These are phyloP conservation scores for Scrobipalpa atriplicella DNA, from an alignment of 2,888 invertebrate species.

Conservation along the genomic window DNA sequence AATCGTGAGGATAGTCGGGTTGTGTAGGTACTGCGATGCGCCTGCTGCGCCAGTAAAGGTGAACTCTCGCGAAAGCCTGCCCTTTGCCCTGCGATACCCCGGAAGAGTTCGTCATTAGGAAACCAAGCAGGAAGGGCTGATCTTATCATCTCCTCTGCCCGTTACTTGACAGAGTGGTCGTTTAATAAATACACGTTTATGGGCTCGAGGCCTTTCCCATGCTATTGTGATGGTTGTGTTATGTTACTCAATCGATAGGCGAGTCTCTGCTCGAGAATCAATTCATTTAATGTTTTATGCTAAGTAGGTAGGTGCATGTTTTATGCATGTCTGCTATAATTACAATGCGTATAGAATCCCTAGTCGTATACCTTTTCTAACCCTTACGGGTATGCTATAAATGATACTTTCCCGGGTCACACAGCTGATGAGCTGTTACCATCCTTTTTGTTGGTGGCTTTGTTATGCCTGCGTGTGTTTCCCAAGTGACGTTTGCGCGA, in stretches of 20 bases:
- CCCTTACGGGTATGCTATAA: too few species aligned
- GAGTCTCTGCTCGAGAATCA: background rate
- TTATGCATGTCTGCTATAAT: too few species aligned
- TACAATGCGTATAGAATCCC: too few species aligned
- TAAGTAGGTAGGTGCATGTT: too few species aligned
- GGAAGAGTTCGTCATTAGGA: slow-evolving; percentile 5
- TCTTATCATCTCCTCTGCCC: background rate
- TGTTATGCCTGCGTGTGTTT: too few species aligned
- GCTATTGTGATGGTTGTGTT: slow-evolving; percentile 1
- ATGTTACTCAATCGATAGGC: slow-evolving; percentile 1
- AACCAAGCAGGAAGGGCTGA: slow-evolving; percentile 2
- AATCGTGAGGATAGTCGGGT: background rate
- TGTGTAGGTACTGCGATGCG: background rate
- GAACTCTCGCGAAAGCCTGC: slow-evolving; percentile 25
- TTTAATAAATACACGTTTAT: background rate
- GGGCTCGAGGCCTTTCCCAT: background rate
- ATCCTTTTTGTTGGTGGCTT: too few species aligned
- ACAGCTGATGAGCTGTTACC: too few species aligned
- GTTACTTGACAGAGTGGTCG: background rate
- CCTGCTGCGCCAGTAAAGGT: background rate
- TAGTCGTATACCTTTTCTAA: too few species aligned
- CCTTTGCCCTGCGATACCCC: slow-evolving; percentile 21
- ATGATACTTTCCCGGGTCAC: too few species aligned
- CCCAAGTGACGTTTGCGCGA: too few species aligned
- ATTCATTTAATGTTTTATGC: background rate